A percentile compares a stretch with the other conserved stretches of the same genome.
Evolutionary conservation across 2,113 vertebrate genomes (phyloP).

Genomic region (Etia nguti): DNA sequence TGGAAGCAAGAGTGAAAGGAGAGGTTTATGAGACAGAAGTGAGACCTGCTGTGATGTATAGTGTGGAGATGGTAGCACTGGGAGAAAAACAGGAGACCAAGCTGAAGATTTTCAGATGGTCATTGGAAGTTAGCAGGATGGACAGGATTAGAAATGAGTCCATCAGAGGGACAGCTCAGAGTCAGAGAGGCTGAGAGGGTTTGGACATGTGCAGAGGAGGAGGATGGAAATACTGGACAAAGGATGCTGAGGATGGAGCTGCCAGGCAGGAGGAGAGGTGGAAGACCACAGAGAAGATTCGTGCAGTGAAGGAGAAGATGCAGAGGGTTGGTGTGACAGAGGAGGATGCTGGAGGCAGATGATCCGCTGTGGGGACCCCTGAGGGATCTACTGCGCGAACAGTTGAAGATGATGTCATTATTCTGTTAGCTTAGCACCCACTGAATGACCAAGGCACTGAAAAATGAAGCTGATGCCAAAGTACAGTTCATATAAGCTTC

Average conservation of each 20-base stretch:
- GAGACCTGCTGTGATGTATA: neutral
- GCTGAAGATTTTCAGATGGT: neutral
- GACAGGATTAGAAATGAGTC: neutral
- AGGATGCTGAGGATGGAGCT: neutral
- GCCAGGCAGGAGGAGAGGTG: neutral
- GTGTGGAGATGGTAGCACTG: neutral
- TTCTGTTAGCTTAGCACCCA: no score
- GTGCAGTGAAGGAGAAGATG: neutral
- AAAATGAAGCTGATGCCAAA: neutral
- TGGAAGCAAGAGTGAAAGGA: neutral
- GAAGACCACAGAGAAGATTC: neutral
- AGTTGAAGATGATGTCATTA: no score
- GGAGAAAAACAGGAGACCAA: neutral
- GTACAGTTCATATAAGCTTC: accelerated
- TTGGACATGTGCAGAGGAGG: neutral
- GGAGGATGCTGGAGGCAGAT: neutral
- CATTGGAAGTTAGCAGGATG: neutral
- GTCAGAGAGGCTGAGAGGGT: neutral
- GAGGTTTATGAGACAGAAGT: neutral
- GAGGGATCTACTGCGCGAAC: accelerated
- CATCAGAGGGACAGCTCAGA: neutral
- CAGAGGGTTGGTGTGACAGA: neutral
- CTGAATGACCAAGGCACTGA: accelerated
- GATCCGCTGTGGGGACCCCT: accelerated
- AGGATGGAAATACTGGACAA: neutral